Conservation (phyloP, 2,113 vertebrate species). For the Hystrix cristata region DNA sequence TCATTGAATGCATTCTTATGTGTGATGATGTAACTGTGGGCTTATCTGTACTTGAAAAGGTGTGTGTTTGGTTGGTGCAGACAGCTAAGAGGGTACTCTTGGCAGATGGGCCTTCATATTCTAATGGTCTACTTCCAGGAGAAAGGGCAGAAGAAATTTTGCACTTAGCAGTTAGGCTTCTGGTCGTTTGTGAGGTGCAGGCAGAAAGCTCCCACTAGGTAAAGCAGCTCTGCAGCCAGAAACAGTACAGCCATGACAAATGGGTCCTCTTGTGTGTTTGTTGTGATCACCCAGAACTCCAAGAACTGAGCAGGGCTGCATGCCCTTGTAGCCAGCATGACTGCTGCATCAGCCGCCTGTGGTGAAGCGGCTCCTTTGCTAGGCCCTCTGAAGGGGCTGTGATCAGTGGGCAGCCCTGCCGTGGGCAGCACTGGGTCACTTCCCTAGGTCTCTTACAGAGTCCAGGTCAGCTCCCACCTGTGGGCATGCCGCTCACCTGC, state of each 20-base stretch:
- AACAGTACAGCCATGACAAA: rapidly evolving
- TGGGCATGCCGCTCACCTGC: rapidly evolving
- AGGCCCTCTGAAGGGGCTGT: rapidly evolving
- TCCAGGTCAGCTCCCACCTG: not conserved
- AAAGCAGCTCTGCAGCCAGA: not conserved
- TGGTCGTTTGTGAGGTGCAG: not conserved
- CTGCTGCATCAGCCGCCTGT: rapidly evolving
- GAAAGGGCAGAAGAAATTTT: not conserved
- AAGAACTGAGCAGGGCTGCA: no score
- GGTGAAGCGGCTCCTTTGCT: not conserved
- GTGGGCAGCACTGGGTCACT: not conserved
- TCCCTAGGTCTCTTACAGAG: no score
- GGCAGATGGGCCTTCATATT: no score
- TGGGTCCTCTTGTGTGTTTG: not conserved
- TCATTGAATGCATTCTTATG: not conserved
- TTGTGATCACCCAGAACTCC: not conserved
- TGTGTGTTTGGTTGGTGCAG: no score
- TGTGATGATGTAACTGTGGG: no score
- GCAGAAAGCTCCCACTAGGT: not conserved
- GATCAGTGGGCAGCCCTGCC: not conserved
- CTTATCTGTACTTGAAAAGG: not conserved
- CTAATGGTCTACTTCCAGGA: not conserved
- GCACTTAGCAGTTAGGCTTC: not conserved
- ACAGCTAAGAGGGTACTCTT: not conserved
- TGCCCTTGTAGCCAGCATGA: no score